Conservation (phyloP, 2,113 vertebrate genomes). For the Menidia beryllina region DNA sequence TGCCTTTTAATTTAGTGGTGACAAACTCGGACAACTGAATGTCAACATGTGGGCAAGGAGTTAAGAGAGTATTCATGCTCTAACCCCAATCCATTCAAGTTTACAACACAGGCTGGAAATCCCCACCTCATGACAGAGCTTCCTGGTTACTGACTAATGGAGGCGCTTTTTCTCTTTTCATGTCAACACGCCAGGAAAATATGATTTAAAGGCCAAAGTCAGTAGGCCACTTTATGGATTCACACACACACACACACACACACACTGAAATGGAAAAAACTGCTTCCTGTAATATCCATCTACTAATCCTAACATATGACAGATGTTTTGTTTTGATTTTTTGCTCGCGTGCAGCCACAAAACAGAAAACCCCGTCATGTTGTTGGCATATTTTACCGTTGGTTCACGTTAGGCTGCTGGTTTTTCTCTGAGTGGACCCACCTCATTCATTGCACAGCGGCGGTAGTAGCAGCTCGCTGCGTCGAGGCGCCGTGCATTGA, state of each 20-base stretch:
- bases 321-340: neutral
- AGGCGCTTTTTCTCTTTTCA: constrained; percentile 40
- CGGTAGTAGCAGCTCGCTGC: constrained; percentile 60
- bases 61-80: constrained; percentile 51
- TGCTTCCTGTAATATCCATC: constrained; percentile 12
- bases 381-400: constrained; percentile 1
- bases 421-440: constrained; percentile 51
- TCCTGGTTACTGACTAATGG: constrained; percentile 73
- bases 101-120: constrained; percentile 78
- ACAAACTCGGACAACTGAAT: constrained; percentile 46
- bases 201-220: constrained; percentile 4
- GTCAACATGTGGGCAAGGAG: constrained; percentile 65
- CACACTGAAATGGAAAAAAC: neutral
- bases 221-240: neutral
- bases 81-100: constrained; percentile 73
- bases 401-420: constrained; percentile 18
- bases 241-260: no score
- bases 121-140: constrained; percentile 78
- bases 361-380: constrained; percentile 1
- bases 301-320: constrained; percentile 5
- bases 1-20: constrained; percentile 10
- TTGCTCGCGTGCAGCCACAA: neutral
- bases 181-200: constrained; percentile 36
- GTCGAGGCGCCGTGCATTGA: constrained; percentile 64
- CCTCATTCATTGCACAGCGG: constrained; percentile 68